These are phyloP conservation scores for Onychomys arenicola DNA, from an alignment of 2,797 vertebrate species.

Conservation along the genomic window DNA sequence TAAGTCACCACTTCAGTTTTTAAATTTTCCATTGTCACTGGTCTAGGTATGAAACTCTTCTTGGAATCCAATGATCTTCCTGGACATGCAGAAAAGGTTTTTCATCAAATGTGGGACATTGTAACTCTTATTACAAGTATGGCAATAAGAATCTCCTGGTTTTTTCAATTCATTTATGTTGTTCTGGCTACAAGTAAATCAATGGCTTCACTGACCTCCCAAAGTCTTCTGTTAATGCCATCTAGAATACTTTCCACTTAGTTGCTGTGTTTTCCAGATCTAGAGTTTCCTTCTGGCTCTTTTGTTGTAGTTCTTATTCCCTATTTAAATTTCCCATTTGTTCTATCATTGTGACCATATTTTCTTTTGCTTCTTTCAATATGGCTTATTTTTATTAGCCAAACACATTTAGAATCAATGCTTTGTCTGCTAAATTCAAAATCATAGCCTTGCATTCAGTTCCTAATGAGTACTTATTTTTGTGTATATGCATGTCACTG, in stretches of 20 bases:
- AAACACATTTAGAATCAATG: neutral
- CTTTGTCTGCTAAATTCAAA: slow-evolving; percentile 54
- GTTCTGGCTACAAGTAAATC: neutral
- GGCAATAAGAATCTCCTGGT: neutral
- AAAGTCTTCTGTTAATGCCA: neutral
- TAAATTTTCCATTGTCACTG: neutral
- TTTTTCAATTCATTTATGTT: slow-evolving; percentile 1
- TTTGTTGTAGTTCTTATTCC: neutral
- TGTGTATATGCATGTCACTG: neutral
- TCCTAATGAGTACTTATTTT: neutral
- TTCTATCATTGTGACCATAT: neutral
- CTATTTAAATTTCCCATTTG: neutral
- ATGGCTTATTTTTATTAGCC: neutral
- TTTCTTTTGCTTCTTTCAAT: neutral
- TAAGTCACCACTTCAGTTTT: neutral
- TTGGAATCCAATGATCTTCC: neutral
- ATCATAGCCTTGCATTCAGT: neutral
- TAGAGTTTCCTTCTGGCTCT: neutral
- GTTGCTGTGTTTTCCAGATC: neutral
- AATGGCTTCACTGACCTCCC: neutral
- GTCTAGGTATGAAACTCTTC: neutral
- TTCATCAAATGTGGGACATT: slow-evolving; percentile 4
- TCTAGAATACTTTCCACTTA: neutral
- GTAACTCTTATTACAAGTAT: neutral
- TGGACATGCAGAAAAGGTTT: neutral